Evolutionary conservation across 2,797 vertebrate genomes (phyloP).

Genomic region (Lepilemur ruficaudatus): DNA sequence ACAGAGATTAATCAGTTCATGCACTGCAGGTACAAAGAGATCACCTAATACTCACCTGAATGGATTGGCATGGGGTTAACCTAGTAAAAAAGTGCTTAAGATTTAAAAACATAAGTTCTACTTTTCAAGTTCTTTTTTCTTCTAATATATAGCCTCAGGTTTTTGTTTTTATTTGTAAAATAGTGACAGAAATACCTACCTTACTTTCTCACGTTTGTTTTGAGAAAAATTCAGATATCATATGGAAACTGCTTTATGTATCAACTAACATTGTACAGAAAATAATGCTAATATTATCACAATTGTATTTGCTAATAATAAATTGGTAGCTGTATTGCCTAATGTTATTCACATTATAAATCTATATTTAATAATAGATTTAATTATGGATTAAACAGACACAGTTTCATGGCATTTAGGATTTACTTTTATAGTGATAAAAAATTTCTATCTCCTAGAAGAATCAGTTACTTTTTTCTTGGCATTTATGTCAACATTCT

Average conservation of each 20-base stretch:
- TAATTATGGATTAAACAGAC: not conserved
- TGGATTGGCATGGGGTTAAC: not conserved
- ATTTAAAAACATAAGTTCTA: not conserved
- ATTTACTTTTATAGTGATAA: not conserved
- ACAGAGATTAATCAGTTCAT: not conserved
- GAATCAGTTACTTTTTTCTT: not conserved
- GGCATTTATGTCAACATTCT: not conserved
- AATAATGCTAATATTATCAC: not conserved
- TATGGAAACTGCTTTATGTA: not conserved
- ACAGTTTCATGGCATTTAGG: not conserved
- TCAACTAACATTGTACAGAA: not conserved
- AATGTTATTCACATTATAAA: not conserved
- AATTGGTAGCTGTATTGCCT: not conserved
- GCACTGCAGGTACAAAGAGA: not conserved
- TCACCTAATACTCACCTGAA: not conserved
- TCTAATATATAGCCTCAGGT: not conserved
- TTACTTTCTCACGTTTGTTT: not conserved
- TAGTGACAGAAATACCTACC: not conserved
- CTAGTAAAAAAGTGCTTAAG: not conserved
- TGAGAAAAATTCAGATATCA: not conserved
- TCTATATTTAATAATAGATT: not conserved
- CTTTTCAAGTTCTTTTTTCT: not conserved
- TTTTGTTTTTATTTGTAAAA: not conserved
- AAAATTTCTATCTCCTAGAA: not conserved
- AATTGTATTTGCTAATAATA: not conserved